Conservation (phyloP, 1,140 invertebrate genomes). For the Neodiprion pinetum region DNA sequence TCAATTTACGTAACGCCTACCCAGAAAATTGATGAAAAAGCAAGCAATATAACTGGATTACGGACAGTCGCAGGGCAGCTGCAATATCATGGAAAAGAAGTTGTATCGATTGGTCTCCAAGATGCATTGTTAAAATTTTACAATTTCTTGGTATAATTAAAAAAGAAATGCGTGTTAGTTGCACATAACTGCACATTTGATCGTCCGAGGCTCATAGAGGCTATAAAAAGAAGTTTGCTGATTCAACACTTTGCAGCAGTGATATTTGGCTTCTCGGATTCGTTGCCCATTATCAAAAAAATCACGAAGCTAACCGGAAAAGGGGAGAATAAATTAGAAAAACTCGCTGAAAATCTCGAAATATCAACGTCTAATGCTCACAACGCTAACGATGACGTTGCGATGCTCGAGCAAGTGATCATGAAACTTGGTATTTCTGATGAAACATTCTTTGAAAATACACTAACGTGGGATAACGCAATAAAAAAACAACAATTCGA, state of each 20-base stretch:
- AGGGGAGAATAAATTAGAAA: slow-evolving; percentile 23
- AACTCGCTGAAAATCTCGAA: not conserved
- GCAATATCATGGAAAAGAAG: slow-evolving; percentile 13
- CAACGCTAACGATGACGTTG: too few species aligned
- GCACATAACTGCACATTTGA: slow-evolving; percentile 61
- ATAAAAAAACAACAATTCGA: too few species aligned
- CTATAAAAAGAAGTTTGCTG: too few species aligned
- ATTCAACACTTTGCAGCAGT: slow-evolving; percentile 12
- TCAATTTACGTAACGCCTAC: too few species aligned
- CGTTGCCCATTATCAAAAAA: slow-evolving; percentile 22
- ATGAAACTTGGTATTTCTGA: too few species aligned
- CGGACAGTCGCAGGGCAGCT: too few species aligned
- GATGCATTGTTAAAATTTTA: slow-evolving; percentile 20
- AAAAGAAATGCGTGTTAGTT: slow-evolving; percentile 2
- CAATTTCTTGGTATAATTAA: slow-evolving; percentile 12
- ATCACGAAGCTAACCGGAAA: slow-evolving; percentile 14
- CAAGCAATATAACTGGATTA: too few species aligned
- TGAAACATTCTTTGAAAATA: too few species aligned
- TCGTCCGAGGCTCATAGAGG: slow-evolving; percentile 61
- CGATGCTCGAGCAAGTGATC: too few species aligned
- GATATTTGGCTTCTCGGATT: not conserved
- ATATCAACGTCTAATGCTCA: too few species aligned
- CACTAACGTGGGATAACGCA: too few species aligned
- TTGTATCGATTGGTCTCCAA: not conserved
- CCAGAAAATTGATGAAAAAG: too few species aligned